Evolutionary conservation across 2,888 invertebrate genomes (phyloP).

Genomic region (Lathronympha strigana): DNA sequence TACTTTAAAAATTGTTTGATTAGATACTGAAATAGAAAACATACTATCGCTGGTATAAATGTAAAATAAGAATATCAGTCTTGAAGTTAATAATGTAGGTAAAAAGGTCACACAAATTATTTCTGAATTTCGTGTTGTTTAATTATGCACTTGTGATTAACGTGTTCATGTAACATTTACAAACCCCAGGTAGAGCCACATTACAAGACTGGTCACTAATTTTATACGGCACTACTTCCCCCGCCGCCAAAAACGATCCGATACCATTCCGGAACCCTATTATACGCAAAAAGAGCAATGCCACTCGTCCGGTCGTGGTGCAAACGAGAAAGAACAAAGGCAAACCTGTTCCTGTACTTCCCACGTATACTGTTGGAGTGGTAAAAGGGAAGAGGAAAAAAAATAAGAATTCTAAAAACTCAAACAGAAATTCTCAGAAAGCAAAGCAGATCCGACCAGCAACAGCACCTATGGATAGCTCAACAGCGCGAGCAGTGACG

Average conservation of each 20-base stretch:
- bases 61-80: background rate
- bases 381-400: constrained; percentile 82
- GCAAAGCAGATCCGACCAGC: constrained; percentile 82
- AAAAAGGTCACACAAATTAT: background rate
- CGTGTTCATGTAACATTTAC: constrained; percentile 54
- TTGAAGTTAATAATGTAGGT: too few species aligned
- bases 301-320: constrained; percentile 73
- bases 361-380: constrained; percentile 75
- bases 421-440: constrained; percentile 78
- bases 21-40: too few species aligned
- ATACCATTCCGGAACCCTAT: constrained; percentile 80
- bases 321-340: constrained; percentile 75
- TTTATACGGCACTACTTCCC: constrained; percentile 93
- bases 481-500: constrained; percentile 66
- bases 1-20: too few species aligned
- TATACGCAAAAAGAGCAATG: constrained; percentile 72
- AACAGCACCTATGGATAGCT: constrained; percentile 80
- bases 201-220: constrained; percentile 97
- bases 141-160: constrained; percentile 44
- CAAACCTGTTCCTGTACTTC: constrained; percentile 68
- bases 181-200: constrained; percentile 90
- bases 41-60: too few species aligned
- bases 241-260: constrained; percentile 86
- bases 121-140: background rate
- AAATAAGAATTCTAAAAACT: constrained; percentile 83